These are phyloP conservation scores for Cephus pygmeus DNA, from an alignment of 2,888 invertebrate species.

Conservation along the genomic window DNA sequence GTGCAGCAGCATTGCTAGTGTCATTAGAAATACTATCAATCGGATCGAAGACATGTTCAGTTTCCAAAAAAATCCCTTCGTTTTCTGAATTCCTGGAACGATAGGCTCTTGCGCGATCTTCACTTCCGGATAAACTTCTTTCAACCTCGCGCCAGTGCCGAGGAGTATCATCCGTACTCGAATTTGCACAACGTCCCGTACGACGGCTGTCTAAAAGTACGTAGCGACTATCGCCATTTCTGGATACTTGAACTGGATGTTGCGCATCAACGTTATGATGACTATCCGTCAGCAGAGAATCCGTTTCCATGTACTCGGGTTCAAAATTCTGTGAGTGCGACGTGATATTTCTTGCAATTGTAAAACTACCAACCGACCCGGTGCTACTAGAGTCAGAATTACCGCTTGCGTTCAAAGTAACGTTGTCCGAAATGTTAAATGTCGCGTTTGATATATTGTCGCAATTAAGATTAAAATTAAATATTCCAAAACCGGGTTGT, in stretches of 20 bases:
- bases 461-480: conserved; percentile 10
- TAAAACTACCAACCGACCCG: conserved; percentile 17
- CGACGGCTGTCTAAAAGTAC: conserved; percentile 18
- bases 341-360: conserved; percentile 14
- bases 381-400: conserved; percentile 9
- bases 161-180: conserved; percentile 11
- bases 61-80: conserved; percentile 35
- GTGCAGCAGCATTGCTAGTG: conserved; percentile 11
- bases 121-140: conserved; percentile 18
- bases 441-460: conserved; percentile 16
- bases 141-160: conserved; percentile 25
- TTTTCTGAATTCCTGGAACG: conserved; percentile 27
- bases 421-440: conserved; percentile 15
- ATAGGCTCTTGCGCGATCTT: conserved; percentile 15
- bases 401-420: conserved; percentile 16
- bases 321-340: conserved; percentile 28
- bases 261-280: conserved; percentile 6
- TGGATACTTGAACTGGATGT: conserved; percentile 15
- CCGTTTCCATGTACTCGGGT: conserved; percentile 38
- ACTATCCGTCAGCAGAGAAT: conserved; percentile 33
- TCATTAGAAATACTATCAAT: conserved; percentile 13
- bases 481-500: conserved; percentile 14
- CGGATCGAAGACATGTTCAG: conserved; percentile 24
- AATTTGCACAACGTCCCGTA: not conserved
- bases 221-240: conserved; percentile 24